phyloP scores from a whole-genome alignment of 2,113 vertebrate species.

The Chiloscyllium plagiosum region DNA sequence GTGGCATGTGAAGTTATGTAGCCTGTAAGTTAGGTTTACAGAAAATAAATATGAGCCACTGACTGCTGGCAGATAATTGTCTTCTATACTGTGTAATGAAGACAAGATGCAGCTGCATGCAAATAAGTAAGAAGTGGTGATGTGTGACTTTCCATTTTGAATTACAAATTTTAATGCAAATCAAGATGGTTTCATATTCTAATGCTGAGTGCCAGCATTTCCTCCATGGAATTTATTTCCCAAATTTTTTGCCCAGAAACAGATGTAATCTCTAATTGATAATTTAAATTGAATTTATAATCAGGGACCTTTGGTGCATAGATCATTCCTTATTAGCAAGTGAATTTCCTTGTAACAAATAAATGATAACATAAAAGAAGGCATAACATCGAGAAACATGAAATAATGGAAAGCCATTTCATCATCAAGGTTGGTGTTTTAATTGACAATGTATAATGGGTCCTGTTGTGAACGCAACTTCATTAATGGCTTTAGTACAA shows the following conservation, averaged over 20 bases:
- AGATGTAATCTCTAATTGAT: conserved; percentile 34
- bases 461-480: background rate
- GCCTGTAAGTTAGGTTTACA: background rate
- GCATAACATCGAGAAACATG: background rate
- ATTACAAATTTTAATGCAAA: conserved; percentile 31
- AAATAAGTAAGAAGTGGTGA: background rate
- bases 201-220: background rate
- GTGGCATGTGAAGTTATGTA: background rate
- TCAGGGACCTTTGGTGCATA: background rate
- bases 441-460: background rate
- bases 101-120: background rate
- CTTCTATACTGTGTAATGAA: background rate
- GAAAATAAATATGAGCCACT: background rate
- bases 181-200: conserved; percentile 7
- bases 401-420: background rate
- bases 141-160: conserved; percentile 27
- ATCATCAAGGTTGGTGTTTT: background rate
- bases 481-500: background rate
- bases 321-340: background rate
- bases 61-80: background rate
- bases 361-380: background rate
- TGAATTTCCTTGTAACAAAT: background rate
- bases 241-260: conserved; percentile 27
- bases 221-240: background rate
- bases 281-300: conserved; percentile 30